Evolutionary conservation across 2,888 invertebrate species (phyloP).

Genomic region (Aelia acuminata): DNA sequence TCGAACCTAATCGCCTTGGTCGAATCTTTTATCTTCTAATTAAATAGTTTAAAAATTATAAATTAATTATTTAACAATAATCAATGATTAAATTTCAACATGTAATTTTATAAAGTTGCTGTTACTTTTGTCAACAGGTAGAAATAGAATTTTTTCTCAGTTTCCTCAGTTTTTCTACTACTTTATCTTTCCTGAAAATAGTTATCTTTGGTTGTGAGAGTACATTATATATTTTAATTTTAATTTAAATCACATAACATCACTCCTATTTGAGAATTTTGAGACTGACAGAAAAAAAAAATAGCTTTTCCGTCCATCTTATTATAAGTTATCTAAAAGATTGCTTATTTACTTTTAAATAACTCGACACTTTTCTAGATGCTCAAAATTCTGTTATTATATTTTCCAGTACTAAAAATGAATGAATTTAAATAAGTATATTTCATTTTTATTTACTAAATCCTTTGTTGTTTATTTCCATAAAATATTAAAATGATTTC

Average conservation of each 20-base stretch:
- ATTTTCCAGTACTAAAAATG: background rate
- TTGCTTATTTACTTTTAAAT: background rate
- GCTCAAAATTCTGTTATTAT: background rate
- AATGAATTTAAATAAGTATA: background rate
- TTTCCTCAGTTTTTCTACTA: background rate
- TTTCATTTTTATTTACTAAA: background rate
- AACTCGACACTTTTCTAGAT: background rate
- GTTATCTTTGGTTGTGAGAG: background rate
- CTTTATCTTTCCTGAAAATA: background rate
- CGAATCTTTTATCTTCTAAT: too few relatives aligned
- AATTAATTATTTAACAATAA: too few relatives aligned
- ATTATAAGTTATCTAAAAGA: background rate
- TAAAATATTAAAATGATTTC: background rate
- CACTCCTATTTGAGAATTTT: background rate
- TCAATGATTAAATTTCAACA: too few relatives aligned
- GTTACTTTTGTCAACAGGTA: background rate
- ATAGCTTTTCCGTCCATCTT: slow-evolving; percentile 1
- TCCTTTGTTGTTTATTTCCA: background rate
- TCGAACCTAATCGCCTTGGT: too few relatives aligned
- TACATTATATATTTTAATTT: background rate
- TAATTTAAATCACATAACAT: background rate
- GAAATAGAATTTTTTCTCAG: background rate
- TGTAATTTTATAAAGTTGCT: background rate
- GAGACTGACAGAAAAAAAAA: background rate
- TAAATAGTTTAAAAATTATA: too few relatives aligned